phyloP scores from a whole-genome alignment of 2,113 vertebrate species.

The Labeo rohita region DNA sequence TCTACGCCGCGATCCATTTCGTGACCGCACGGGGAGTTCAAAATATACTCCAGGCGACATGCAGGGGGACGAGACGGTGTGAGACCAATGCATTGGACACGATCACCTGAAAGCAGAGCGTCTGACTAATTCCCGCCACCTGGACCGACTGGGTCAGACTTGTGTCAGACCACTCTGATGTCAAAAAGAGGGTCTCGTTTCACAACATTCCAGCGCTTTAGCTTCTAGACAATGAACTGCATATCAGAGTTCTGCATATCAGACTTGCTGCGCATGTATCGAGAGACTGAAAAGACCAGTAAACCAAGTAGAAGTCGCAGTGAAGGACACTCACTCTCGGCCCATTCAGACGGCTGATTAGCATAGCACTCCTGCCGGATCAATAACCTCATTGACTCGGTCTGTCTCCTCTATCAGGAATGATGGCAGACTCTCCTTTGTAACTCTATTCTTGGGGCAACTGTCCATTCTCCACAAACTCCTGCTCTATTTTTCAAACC shows the following conservation, averaged over 20 bases:
- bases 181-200: constrained; percentile 72
- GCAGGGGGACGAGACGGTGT: constrained; percentile 63
- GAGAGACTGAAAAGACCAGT: constrained; percentile 8
- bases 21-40: background rate
- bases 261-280: background rate
- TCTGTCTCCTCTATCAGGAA: constrained; percentile 72
- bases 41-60: constrained; percentile 35
- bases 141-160: constrained; percentile 72
- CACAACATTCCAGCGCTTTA: constrained; percentile 66
- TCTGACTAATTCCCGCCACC: constrained; percentile 75
- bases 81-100: constrained; percentile 73
- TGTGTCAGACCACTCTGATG: constrained; percentile 75
- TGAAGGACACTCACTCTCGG: constrained; percentile 54
- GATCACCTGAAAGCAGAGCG: constrained; percentile 70
- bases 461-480: constrained; percentile 68
- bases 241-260: constrained; percentile 20
- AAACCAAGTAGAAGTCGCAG: constrained; percentile 39
- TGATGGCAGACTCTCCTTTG: constrained; percentile 63
- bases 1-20: constrained; percentile 8
- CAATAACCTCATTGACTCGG: constrained; percentile 71
- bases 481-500: constrained; percentile 37
- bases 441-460: constrained; percentile 69
- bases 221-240: constrained; percentile 68
- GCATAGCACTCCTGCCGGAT: constrained; percentile 66
- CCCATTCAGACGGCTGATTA: constrained; percentile 62